Conservation (phyloP, 2,113 vertebrate genomes). For the Colaptes auratus region DNA sequence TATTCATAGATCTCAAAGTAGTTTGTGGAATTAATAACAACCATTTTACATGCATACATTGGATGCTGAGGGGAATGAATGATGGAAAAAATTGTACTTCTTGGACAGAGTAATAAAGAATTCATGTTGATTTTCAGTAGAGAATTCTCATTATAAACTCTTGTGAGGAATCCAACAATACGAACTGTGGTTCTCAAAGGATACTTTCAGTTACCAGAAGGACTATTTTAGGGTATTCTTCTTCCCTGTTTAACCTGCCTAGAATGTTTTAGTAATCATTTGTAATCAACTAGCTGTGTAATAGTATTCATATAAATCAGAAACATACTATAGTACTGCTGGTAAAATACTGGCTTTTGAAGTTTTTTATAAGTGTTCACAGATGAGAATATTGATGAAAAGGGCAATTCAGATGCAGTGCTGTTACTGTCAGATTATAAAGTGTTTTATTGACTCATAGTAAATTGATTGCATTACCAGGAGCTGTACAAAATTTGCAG, state of each 20-base stretch:
- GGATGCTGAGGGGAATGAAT: background rate
- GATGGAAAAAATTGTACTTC: background rate
- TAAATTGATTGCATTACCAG: slow-evolving; percentile 41
- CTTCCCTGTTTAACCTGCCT: background rate
- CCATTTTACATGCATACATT: background rate
- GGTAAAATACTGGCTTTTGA: background rate
- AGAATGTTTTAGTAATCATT: background rate
- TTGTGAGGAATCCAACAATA: background rate
- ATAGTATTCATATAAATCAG: background rate
- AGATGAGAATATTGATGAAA: slow-evolving; percentile 13
- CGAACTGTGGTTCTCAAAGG: background rate
- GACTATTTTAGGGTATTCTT: background rate
- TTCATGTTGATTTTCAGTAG: slow-evolving; percentile 10
- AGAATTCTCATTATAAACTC: background rate
- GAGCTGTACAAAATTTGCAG: slow-evolving; percentile 19
- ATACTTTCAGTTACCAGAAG: background rate
- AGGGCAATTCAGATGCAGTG: background rate
- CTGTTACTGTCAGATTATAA: background rate
- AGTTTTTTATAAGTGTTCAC: background rate
- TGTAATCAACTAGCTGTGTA: slow-evolving; percentile 4
- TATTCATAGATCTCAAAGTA: background rate
- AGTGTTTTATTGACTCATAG: background rate
- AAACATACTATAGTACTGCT: background rate
- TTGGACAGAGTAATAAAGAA: slow-evolving; percentile 1
- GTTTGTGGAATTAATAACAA: background rate